phyloP scores from a whole-genome alignment of 2,113 vertebrate species.

The Onychostoma macrolepis region DNA sequence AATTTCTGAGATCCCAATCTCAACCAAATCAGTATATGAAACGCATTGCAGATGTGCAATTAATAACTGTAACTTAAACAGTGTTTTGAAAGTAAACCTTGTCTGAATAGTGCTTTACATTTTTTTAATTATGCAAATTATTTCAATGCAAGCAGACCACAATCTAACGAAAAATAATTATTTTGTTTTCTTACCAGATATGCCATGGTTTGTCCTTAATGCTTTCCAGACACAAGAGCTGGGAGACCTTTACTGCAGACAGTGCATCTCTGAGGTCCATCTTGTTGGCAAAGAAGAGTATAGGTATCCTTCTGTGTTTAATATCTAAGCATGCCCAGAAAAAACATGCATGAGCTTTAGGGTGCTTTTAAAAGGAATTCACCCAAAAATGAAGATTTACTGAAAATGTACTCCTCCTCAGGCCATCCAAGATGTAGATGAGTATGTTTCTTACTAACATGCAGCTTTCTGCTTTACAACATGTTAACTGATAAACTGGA shows the following conservation, averaged over 20 bases:
- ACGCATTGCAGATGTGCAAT: not conserved
- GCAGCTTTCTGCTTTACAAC: not conserved
- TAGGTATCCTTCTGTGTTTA: constrained; percentile 93
- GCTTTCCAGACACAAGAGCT: constrained; percentile 92
- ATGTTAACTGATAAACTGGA: no score
- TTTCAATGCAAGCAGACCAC: not conserved
- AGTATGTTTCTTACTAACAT: not conserved
- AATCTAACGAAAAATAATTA: not conserved
- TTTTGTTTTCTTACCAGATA: constrained; percentile 85
- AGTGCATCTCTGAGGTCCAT: constrained; percentile 96
- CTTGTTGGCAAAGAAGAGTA: constrained; percentile 99
- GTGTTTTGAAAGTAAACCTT: not conserved
- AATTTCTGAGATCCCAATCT: not conserved
- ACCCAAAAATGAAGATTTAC: not conserved
- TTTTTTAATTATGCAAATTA: not conserved
- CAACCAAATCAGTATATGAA: not conserved
- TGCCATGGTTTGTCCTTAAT: constrained; percentile 99
- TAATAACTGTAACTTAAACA: not conserved
- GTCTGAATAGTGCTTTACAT: not conserved
- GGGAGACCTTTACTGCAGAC: constrained; percentile 95
- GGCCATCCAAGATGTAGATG: not conserved
- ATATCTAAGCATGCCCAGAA: constrained; percentile 78
- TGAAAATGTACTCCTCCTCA: not conserved
- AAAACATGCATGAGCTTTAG: not conserved
- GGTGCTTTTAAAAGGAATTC: not conserved